Conservation (phyloP, 2,113 vertebrate genomes). For the Microtus oregoni region DNA sequence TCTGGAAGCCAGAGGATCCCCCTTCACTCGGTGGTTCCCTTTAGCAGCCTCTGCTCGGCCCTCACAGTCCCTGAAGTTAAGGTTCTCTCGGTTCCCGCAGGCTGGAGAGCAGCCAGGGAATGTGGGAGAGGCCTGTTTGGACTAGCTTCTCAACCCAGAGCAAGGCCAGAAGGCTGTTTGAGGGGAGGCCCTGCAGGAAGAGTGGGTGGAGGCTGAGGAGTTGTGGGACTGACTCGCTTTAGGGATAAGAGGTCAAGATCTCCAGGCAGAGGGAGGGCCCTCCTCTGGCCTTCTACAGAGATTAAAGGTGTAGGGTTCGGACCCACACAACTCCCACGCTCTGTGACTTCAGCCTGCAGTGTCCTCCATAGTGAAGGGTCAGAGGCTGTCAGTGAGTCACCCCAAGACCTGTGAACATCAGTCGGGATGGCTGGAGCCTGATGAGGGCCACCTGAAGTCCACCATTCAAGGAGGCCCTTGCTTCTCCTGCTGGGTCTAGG, state of each 20-base stretch:
- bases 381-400: not conserved
- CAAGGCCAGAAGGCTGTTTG: not conserved
- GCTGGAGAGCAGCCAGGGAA: conserved; percentile 74
- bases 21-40: not conserved
- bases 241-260: not conserved
- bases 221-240: not conserved
- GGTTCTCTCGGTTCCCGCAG: conserved; percentile 1
- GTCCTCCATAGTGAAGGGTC: not conserved
- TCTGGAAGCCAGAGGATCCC: not conserved
- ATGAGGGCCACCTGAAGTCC: accelerated
- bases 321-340: not conserved
- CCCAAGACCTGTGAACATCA: too few species aligned
- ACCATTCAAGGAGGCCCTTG: not conserved
- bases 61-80: conserved; percentile 25
- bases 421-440: not conserved
- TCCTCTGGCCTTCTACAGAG: not conserved
- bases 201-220: not conserved
- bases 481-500: not conserved
- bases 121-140: conserved; percentile 66
- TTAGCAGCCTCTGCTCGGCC: conserved; percentile 15
- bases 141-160: conserved; percentile 23
- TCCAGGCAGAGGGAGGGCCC: not conserved
- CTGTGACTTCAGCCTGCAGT: not conserved
- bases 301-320: not conserved
- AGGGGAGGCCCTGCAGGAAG: not conserved